Conservation (phyloP, 2,888 invertebrate species). For the Vanessa cardui region DNA sequence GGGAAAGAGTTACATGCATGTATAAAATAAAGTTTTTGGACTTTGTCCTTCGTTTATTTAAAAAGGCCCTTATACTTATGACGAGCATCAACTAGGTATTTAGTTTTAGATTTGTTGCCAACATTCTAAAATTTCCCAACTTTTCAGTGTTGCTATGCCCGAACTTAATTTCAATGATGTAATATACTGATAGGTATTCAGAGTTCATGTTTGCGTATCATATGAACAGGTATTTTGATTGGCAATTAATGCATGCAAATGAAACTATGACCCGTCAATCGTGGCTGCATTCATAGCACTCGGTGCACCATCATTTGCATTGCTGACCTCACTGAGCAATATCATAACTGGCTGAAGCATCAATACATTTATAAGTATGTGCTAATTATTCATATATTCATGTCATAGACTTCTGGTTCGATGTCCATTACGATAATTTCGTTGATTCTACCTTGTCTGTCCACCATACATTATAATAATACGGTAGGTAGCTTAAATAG, state of each 20-base stretch:
- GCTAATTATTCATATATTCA: slow-evolving; percentile 6
- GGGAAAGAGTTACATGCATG: too few species aligned
- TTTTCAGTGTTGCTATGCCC: too few species aligned
- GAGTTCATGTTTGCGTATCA: neutral
- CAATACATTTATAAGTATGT: neutral
- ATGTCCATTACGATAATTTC: neutral
- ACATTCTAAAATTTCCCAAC: too few species aligned
- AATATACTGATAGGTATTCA: neutral
- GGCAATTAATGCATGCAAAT: slow-evolving; percentile 28
- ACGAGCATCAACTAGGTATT: too few species aligned
- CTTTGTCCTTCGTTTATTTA: too few species aligned
- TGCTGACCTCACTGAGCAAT: slow-evolving; percentile 1
- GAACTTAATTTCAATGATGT: neutral
- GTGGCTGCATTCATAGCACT: neutral
- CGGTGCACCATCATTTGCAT: neutral
- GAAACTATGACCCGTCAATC: neutral
- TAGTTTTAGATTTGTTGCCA: too few species aligned
- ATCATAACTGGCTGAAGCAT: neutral
- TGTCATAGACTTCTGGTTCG: neutral
- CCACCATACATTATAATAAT: too few species aligned
- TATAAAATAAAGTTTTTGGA: too few species aligned
- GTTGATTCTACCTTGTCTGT: neutral
- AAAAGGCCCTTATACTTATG: too few species aligned
- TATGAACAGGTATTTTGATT: slow-evolving; percentile 9
- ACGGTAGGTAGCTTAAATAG: too few species aligned